Evolutionary conservation across 1,140 invertebrate genomes (phyloP).

Genomic region (Scaptomyza hsui): DNA sequence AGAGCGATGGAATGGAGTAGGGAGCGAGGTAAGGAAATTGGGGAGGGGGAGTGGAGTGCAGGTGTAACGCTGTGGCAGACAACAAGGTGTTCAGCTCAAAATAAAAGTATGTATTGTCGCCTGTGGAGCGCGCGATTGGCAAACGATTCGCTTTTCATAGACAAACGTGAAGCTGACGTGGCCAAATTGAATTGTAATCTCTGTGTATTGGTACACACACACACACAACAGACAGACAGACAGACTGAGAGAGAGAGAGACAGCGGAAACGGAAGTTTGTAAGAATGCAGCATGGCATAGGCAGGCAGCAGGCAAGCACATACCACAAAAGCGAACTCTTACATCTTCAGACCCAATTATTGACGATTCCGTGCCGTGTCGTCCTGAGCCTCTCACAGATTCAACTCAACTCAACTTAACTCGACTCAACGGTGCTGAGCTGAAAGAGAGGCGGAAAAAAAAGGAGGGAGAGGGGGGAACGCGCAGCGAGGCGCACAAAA

Average conservation of each 20-base stretch:
- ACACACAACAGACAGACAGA: background rate
- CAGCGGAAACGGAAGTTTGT: slow-evolving; percentile 76
- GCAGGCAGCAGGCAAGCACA: no score
- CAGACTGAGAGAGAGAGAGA: background rate
- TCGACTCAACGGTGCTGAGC: slow-evolving; percentile 22
- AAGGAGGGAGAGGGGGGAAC: background rate
- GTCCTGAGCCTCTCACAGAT: background rate
- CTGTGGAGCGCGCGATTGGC: slow-evolving; percentile 31
- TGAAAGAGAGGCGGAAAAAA: no score
- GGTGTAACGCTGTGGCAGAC: background rate
- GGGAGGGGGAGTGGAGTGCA: background rate
- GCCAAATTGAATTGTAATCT: slow-evolving; percentile 52
- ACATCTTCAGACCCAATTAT: slow-evolving; percentile 20
- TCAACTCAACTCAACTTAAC: slow-evolving; percentile 6
- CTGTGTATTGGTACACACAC: background rate
- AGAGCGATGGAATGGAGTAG: background rate
- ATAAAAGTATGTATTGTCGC: slow-evolving; percentile 28
- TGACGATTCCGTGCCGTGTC: slow-evolving; percentile 8
- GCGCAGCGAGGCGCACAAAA: slow-evolving; percentile 70
- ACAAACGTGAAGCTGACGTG: slow-evolving; percentile 39
- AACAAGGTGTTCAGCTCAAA: background rate
- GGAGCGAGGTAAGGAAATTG: no score
- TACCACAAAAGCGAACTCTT: slow-evolving; percentile 30
- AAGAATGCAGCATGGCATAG: slow-evolving; percentile 62
- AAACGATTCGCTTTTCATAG: slow-evolving; percentile 54